A percentile compares a stretch with the other conserved stretches of the same genome.
These are phyloP conservation scores for Acrocera orbiculus DNA, from an alignment of 2,888 invertebrate species.

Conservation along the genomic window DNA sequence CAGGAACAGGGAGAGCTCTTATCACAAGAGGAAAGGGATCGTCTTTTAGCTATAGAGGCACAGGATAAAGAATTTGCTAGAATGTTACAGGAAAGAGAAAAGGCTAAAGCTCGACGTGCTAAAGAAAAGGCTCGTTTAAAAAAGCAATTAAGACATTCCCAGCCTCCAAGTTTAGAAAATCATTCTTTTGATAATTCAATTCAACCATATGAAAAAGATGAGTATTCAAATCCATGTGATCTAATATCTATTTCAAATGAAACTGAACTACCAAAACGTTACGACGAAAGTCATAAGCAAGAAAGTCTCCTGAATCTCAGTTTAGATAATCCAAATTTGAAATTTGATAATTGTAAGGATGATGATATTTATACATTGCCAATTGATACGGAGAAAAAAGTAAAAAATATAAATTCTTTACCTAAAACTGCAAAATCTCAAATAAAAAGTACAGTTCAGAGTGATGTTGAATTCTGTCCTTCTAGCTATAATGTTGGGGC, in stretches of 20 bases:
- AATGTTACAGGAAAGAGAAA: constrained; percentile 53
- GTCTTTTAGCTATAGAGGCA: constrained; percentile 56
- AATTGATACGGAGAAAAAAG: constrained; percentile 17
- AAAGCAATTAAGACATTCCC: no score
- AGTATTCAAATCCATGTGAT: constrained; percentile 39
- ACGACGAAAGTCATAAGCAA: background rate
- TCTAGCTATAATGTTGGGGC: no score
- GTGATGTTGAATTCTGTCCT: no score
- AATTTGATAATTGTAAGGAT: constrained; percentile 16
- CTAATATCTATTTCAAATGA: constrained; percentile 24
- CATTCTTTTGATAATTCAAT: constrained; percentile 29
- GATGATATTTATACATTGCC: constrained; percentile 31
- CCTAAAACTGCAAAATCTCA: no score
- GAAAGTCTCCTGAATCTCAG: constrained; percentile 2
- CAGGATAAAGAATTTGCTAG: constrained; percentile 63
- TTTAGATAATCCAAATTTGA: no score
- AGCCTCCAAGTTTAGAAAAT: constrained; percentile 23
- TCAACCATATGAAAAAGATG: constrained; percentile 22
- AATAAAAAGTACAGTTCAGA: background rate
- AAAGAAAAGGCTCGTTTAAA: constrained; percentile 50
- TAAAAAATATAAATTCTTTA: no score
- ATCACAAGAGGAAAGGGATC: constrained; percentile 34
- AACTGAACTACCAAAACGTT: background rate
- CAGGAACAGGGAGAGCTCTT: constrained; percentile 1
- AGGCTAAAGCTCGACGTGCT: constrained; percentile 49